These are phyloP conservation scores for Enteromius fasciolatus DNA, from an alignment of 2,797 vertebrate species.

Conservation along the genomic window DNA sequence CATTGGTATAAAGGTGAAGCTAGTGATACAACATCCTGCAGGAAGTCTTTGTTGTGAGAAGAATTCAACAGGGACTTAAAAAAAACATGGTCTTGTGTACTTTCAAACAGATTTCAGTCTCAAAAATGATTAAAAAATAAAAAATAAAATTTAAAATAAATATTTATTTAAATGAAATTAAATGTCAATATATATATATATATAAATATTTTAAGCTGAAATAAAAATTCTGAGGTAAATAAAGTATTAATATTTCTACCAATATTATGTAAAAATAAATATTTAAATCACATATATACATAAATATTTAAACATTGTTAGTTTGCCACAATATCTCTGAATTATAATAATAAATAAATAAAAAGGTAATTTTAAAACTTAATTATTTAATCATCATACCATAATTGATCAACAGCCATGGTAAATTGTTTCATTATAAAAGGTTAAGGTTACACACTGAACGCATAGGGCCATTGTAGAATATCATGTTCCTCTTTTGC, in stretches of 20 bases:
- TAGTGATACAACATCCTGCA: constrained; percentile 40
- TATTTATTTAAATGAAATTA: too few species aligned
- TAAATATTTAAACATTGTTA: neutral
- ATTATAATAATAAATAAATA: neutral
- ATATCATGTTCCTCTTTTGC: constrained; percentile 35
- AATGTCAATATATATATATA: too few species aligned
- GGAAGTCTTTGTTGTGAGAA: constrained; percentile 28
- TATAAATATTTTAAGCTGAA: too few species aligned
- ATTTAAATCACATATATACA: too few species aligned
- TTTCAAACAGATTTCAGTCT: neutral
- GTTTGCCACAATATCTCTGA: neutral
- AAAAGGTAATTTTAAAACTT: neutral
- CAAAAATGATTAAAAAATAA: neutral
- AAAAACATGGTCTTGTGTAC: neutral
- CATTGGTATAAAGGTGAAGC: constrained; percentile 39
- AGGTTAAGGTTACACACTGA: constrained; percentile 18
- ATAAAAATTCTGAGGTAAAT: too few species aligned
- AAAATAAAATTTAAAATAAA: neutral
- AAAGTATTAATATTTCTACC: neutral
- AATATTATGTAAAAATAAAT: neutral
- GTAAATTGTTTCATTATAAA: constrained; percentile 12
- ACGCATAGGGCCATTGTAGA: neutral
- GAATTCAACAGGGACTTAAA: constrained; percentile 5
- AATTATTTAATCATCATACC: neutral
- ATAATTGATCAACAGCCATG: neutral